A percentile compares a stretch with the other conserved stretches of the same genome.
Evolutionary conservation across 2,888 invertebrate genomes (phyloP).

Genomic region (Torymus texanus): DNA sequence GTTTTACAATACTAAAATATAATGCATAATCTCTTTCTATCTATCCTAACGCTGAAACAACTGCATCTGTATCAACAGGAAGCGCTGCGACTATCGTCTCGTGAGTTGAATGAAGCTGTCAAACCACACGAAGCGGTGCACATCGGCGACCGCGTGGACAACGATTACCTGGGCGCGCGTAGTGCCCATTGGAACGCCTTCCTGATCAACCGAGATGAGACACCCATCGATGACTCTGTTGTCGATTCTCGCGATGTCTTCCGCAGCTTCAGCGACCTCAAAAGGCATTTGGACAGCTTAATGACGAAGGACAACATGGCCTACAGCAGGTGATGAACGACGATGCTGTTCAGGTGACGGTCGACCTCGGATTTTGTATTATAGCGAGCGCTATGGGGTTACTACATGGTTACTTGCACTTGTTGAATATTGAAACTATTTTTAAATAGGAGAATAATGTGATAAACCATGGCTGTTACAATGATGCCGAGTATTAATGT

Average conservation of each 20-base stretch:
- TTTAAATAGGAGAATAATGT: no score
- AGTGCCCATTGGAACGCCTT: constrained; percentile 86
- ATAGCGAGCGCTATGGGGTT: no score
- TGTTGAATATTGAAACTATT: no score
- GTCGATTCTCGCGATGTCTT: constrained; percentile 50
- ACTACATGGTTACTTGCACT: no score
- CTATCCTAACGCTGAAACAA: no score
- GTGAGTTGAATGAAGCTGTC: constrained; percentile 52
- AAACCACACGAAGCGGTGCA: constrained; percentile 83
- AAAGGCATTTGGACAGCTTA: constrained; percentile 59
- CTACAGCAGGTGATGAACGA: constrained; percentile 9
- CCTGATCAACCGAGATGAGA: constrained; percentile 68
- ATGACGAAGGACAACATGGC: constrained; percentile 30
- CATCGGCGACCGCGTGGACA: constrained; percentile 85
- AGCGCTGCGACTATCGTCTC: constrained; percentile 77
- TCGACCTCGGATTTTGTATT: no score
- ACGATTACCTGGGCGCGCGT: constrained; percentile 87
- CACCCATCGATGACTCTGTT: constrained; percentile 46
- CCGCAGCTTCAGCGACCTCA: constrained; percentile 64
- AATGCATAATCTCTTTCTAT: no score
- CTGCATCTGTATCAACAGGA: constrained; percentile 54
- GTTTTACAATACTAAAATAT: no score
- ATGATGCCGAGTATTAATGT: no score
- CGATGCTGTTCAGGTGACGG: neutral
- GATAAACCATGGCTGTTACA: no score